A percentile compares a stretch with the other conserved stretches of the same genome.
These are phyloP conservation scores for Herminia tarsipennalis DNA, from an alignment of 2,888 invertebrate genomes.

Conservation along the genomic window DNA sequence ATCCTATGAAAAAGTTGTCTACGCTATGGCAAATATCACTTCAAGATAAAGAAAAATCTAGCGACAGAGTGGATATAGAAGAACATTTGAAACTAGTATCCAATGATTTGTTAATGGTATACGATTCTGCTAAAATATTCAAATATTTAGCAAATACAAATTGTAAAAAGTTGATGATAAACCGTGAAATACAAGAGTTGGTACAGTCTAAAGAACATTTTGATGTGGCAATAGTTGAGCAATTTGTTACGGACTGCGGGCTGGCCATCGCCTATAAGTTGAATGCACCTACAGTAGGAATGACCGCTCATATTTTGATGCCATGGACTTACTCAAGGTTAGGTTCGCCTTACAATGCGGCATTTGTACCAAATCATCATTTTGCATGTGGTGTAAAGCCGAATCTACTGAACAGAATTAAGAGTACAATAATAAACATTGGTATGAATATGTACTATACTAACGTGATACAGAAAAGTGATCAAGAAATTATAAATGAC, in stretches of 20 bases:
- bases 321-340: conserved; percentile 85
- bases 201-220: conserved; percentile 62
- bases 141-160: conserved; percentile 38
- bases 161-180: conserved; percentile 43
- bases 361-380: conserved; percentile 83
- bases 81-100: conserved; percentile 1
- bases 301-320: conserved; percentile 81
- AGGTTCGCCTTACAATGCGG: conserved; percentile 84
- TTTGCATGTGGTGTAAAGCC: conserved; percentile 71
- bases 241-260: conserved; percentile 85
- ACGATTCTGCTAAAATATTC: conserved; percentile 20
- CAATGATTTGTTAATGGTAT: conserved; percentile 2
- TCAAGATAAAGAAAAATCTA: conserved; percentile 7
- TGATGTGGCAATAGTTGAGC: conserved; percentile 83
- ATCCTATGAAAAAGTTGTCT: conserved; percentile 53
- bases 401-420: conserved; percentile 68
- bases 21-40: conserved; percentile 10
- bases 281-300: conserved; percentile 79
- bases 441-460: conserved; percentile 47
- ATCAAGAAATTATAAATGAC: conserved; percentile 45
- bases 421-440: conserved; percentile 62
- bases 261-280: conserved; percentile 82
- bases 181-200: conserved; percentile 38
- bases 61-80: conserved; percentile 27
- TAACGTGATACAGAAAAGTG: conserved; percentile 45